A percentile compares a stretch with the other conserved stretches of the same genome.
Conservation (phyloP, 2,113 vertebrate genomes). For the Mustelus asterias region DNA sequence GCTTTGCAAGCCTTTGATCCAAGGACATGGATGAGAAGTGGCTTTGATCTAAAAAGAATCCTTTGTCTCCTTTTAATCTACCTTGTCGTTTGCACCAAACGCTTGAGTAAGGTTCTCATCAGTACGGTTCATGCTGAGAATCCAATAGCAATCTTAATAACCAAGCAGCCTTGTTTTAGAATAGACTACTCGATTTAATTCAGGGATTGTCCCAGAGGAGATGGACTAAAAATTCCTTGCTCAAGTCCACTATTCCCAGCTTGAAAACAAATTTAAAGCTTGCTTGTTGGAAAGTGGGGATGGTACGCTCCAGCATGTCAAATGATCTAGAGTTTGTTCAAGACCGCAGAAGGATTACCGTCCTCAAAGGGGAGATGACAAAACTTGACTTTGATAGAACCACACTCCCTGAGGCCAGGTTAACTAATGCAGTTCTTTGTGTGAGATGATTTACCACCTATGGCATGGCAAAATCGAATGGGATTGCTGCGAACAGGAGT, state of each 20-base stretch:
- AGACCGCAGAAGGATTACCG: neutral
- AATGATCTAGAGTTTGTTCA: neutral
- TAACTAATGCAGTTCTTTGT: neutral
- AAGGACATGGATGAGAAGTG: neutral
- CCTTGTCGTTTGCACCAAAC: neutral
- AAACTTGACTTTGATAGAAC: neutral
- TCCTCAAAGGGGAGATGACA: neutral
- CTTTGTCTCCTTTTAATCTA: neutral
- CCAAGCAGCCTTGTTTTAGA: neutral
- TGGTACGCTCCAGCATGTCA: neutral
- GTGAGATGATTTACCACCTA: neutral
- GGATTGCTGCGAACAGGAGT: neutral
- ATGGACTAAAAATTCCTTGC: neutral
- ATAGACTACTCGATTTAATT: neutral
- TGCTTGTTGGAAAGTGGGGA: neutral
- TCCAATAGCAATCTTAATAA: neutral
- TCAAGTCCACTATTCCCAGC: neutral
- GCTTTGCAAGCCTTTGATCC: neutral
- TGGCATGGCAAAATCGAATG: neutral
- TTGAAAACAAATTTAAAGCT: neutral
- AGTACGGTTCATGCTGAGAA: neutral
- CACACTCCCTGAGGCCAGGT: neutral
- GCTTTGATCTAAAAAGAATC: neutral
- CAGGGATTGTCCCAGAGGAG: neutral
- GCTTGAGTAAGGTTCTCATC: neutral